Evolutionary conservation across 2,797 vertebrate species (phyloP).

Genomic region (Squalus acanthias): DNA sequence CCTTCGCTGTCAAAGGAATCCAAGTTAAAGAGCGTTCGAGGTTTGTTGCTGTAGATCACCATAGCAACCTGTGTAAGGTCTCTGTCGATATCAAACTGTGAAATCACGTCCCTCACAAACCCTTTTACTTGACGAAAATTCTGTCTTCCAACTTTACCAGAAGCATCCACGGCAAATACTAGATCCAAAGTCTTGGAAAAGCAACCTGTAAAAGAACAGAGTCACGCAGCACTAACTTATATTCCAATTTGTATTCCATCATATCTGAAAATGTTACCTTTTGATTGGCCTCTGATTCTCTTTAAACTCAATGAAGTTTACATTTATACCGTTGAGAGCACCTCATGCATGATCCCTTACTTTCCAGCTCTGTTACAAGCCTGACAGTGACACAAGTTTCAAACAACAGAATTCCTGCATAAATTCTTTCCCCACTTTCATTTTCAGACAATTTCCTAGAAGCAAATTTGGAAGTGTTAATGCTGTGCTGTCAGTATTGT

Average conservation of each 20-base stretch:
- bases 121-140: conserved; percentile 41
- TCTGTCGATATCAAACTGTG: conserved; percentile 43
- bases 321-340: neutral
- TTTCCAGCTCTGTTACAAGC: neutral
- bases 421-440: neutral
- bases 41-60: conserved; percentile 42
- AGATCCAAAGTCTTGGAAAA: conserved; percentile 42
- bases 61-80: conserved; percentile 41
- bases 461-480: neutral
- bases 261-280: neutral
- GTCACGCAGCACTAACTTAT: neutral
- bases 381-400: neutral
- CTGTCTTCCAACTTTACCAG: conserved; percentile 31
- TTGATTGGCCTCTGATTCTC: neutral
- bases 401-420: neutral
- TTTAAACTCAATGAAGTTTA: neutral
- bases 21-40: conserved; percentile 42
- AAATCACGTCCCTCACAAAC: conserved; percentile 39
- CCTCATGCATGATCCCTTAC: neutral
- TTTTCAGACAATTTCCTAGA: neutral
- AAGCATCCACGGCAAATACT: conserved; percentile 43
- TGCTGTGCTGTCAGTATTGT: neutral
- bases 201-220: conserved; percentile 40
- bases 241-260: neutral
- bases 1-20: conserved; percentile 41